Evolutionary conservation across 2,113 vertebrate species (phyloP), one percentile per base, ranked within the genome.

Genomic region (Alexandromys fortis): DNA sequence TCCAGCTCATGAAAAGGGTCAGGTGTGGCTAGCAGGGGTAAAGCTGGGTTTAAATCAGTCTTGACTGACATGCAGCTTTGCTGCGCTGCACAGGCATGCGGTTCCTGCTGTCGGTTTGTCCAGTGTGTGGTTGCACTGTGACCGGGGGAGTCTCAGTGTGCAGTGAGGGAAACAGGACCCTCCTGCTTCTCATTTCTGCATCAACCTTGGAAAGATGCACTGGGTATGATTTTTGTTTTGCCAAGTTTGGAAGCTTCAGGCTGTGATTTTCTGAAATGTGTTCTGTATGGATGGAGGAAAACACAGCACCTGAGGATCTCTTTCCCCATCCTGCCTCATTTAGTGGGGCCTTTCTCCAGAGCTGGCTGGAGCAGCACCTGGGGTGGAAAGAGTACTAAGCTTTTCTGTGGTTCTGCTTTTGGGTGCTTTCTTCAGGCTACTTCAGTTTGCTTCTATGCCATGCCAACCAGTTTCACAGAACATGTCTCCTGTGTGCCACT

Each of bases 261-360:
- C 65, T 13, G 0, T 75, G 77, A 86, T 55, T 52, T 55, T 88
- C 42, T 88, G 65, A 89, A 58, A 35, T 91, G 49, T 11, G 65
- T 82, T 94, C 89, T 61, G 0, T 52, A 21, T 17, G 9, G 3
- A 14, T 35, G 76, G 76, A 72, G 87, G 30, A 81, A 45, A 90
- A 22, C 58, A 2, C 1, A 65, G 35, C 45, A 21, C 38, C 47
- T 67, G 22, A 47, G 47, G 68, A 2, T 67, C 13, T 42, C 12
- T 1, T 8, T n/a, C 1, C 68, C 67, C 2, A 0, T 42, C 47
- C 52, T 35, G 38, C 12, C 2, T 9, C 9, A 38, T 1, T 61
- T 4, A 17, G 14, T 55, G 3, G 42, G 70, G 24, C n/a, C 33
- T 2, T 35, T 73, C 67, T 82, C n/a, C 6, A 3, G 65, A 30